Percentiles rank a stretch among this genome's conserved stretches.
Evolutionary conservation across 2,797 vertebrate genomes (phyloP).

Genomic region (Etheostoma nigrum): DNA sequence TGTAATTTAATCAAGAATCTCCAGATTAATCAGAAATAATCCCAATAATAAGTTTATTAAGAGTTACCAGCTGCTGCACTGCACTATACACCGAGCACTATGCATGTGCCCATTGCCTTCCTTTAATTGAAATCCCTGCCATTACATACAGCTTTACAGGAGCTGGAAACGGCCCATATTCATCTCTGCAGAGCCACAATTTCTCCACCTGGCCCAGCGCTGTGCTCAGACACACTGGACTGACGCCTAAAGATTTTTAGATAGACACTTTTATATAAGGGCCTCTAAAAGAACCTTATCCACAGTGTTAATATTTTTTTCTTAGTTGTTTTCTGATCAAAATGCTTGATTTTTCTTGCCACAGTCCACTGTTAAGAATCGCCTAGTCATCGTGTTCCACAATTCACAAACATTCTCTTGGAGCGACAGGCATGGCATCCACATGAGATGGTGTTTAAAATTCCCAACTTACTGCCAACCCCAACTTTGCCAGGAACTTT

Average conservation of each 20-base stretch:
- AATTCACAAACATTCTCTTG: constrained; percentile 18
- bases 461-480: constrained; percentile 67
- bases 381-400: constrained; percentile 15
- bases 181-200: background rate
- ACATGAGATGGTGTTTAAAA: constrained; percentile 58
- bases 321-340: constrained; percentile 1
- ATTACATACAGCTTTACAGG: too few species aligned
- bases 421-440: constrained; percentile 34
- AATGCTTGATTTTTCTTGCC: constrained; percentile 19
- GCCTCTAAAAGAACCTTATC: background rate
- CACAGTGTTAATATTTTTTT: background rate
- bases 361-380: constrained; percentile 10
- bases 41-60: too few species aligned
- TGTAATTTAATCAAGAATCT: too few species aligned
- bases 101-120: too few species aligned
- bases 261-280: constrained; percentile 1
- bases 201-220: background rate
- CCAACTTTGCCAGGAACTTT: constrained; percentile 70
- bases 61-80: too few species aligned
- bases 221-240: background rate
- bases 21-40: too few species aligned
- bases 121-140: too few species aligned
- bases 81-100: too few species aligned
- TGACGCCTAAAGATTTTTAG: constrained; percentile 15
- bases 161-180: too few species aligned